phyloP scores from a whole-genome alignment of 2,113 vertebrate species.

The Mesocricetus auratus region DNA sequence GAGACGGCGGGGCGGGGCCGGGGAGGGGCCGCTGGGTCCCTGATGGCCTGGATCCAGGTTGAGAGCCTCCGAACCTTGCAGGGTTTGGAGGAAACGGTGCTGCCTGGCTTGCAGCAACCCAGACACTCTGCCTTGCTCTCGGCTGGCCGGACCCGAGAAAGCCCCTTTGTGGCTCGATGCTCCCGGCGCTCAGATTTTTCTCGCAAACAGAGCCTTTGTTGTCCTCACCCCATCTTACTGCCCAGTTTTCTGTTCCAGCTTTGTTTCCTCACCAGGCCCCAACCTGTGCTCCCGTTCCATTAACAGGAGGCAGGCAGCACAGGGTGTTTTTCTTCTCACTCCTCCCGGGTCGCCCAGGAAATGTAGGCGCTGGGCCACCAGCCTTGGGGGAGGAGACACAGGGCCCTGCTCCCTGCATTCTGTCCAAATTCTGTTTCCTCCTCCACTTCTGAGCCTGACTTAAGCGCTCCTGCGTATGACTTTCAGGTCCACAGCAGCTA shows the following conservation, averaged over 20 bases:
- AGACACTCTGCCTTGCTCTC: neutral
- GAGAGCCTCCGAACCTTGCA: neutral
- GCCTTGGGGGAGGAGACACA: neutral
- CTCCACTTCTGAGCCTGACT: neutral
- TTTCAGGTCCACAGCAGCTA: neutral
- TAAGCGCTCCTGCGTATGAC: neutral
- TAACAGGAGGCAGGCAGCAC: conserved; percentile 6
- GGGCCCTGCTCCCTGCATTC: neutral
- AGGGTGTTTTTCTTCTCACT: neutral
- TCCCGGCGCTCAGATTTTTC: neutral
- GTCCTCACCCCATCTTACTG: neutral
- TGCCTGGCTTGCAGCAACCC: neutral
- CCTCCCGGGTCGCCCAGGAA: neutral
- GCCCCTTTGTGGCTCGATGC: neutral
- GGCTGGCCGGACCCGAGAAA: neutral
- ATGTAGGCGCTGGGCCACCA: conserved; percentile 7
- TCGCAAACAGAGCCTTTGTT: conserved; percentile 37
- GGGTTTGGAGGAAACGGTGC: neutral
- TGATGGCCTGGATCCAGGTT: neutral
- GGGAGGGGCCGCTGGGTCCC: neutral
- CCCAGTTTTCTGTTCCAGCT: neutral
- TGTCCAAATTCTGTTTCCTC: neutral
- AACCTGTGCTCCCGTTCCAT: neutral
- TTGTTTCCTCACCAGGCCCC: neutral
- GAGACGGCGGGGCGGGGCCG: conserved; percentile 64